Base-by-base conservation (phyloP, 2,797 vertebrate genomes). In the Amphiprion clarkii region DNA sequence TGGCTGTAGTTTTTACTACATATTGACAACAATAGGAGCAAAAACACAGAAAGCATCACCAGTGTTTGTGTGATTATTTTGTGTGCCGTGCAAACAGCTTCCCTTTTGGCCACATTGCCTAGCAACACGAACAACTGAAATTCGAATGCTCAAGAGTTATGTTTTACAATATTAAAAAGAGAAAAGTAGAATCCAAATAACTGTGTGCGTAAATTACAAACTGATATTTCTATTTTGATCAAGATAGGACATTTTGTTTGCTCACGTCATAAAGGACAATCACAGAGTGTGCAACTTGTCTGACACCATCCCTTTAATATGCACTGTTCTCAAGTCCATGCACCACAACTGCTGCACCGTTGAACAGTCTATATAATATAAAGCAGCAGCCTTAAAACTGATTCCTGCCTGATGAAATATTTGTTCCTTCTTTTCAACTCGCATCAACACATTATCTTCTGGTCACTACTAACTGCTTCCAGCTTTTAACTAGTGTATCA, bases 341-440 rank as follows among this genome's bases (percentile, higher is more conserved):
- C 12, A 64, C 14, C 14, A 49, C 44, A 23, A 21, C 25, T 23
- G 44, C 48, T 25, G 23, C 12, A 59, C 13, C 62, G 49, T 53
- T 21, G 23, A 12, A 52, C 13, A 65, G 23, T 12, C 56, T 54
- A 33, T 5, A 48, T 4, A 44, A 65, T 6, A 56, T 55, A 71
- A 63, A 76, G 40, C n/a, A 75, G 65, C 49, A 74, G 3, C 46
- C 76, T 54, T 39, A 48, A 29, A 81, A 67, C 33, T n/a, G 59
- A 66, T 67, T 57, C 63, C n/a, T 75, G 1, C 55, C 29, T 61
- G 39, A 54, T 54, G 0, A 73, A 51, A 17, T 36, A 71, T 40
- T 36, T 19, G 29, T 48, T 49, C 31, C 33, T 23, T 55, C n/a
- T 66, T 69, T 65, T 66, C 6, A 69, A 17, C 48, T 60, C 19